Evolutionary conservation across 2,797 vertebrate genomes (phyloP), one percentile per base, ranked within the genome.

Genomic region (Coregonus sp.): DNA sequence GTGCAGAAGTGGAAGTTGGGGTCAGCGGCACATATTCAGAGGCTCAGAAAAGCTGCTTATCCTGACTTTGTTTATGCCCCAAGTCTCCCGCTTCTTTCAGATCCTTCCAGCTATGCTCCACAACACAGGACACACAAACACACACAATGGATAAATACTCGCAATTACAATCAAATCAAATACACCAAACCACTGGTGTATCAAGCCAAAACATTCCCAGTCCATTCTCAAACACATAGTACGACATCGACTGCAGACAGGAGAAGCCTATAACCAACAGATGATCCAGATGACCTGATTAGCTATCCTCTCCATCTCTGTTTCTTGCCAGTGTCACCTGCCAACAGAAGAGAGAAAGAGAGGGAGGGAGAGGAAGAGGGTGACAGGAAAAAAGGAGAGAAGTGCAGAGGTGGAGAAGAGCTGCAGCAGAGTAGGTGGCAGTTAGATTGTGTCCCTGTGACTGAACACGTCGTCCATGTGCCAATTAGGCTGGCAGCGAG

Each of bases 401-500:
- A 35, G 75, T 25, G 5, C 15, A 71, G 70, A 51, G 35, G 5
- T 7, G 47, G 51, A 29, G 31, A 40, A 52, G 40, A 18, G 15
- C 50, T 71, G 47, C 70, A 47, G 25, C 20, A 4, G 59, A 16
- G 9, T 25, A 50, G 47, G 70, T 29, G 50, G 20, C 70, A 51
- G 68, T 37, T 37, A 18, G 18, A 70, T n/a, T n/a, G n/a, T 47
- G 47, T 29, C 40, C n/a, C 70, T 9, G 70, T 51, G 47, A 51
- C 50, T 51, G 82, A 84, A 74, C 73, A 87, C 82, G 79, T 86
- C 79, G 29, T 72, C 80, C 87, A 85, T 81, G 83, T 85, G 86
- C 83, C 85, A 90, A 90, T 91, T 90, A 90, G 81, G 51, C 82
- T 78, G 82, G 82, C 81, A 47, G 33, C 15, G 5, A 70, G 68